Conservation (phyloP, 2,113 vertebrate species). For the Cnemophilus loriae region DNA sequence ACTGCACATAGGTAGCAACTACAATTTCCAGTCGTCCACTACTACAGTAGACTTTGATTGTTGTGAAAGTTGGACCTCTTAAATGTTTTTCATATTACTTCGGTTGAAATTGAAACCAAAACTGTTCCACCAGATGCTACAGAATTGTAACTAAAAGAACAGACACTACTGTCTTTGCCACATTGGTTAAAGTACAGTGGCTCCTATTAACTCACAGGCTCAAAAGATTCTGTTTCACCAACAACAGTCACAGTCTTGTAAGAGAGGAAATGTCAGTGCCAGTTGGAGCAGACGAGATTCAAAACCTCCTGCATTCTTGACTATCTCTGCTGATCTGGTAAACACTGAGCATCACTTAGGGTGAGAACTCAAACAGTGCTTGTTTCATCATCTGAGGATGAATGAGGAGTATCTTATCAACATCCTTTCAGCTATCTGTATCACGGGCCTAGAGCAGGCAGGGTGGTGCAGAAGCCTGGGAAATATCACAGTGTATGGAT, state of each 20-base stretch:
- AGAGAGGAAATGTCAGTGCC: background rate
- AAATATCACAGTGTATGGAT: background rate
- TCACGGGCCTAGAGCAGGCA: accelerated
- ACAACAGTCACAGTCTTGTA: background rate
- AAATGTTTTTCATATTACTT: background rate
- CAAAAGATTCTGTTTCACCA: background rate
- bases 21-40: background rate
- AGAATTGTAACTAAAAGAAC: background rate
- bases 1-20: background rate
- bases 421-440: background rate
- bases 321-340: background rate
- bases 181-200: background rate
- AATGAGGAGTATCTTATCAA: background rate
- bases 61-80: background rate
- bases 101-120: background rate
- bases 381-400: background rate
- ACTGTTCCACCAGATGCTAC: background rate
- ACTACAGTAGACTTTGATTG: background rate
- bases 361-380: background rate
- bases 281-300: background rate
- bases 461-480: background rate
- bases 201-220: background rate
- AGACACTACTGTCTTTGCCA: background rate
- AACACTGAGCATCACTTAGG: background rate
- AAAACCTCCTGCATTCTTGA: background rate